Conservation (phyloP, 1,140 invertebrate species). For the Oryctes rhinoceros region DNA sequence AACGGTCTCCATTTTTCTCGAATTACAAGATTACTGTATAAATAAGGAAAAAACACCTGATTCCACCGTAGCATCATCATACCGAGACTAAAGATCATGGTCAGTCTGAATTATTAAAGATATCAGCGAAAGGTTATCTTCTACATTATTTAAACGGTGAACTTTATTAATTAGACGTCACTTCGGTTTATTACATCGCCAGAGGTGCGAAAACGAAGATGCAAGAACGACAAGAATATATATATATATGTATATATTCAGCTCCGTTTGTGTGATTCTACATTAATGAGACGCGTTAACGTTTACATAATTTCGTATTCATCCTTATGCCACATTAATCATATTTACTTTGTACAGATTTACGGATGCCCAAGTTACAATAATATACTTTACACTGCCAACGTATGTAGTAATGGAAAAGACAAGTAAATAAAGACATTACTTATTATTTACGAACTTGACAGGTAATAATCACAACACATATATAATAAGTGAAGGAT, state of each 20-base stretch:
- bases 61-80: not conserved
- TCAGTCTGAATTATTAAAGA: conserved; percentile 10
- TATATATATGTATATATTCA: too few relatives aligned
- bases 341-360: not conserved
- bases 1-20: not conserved
- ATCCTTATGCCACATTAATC: not conserved
- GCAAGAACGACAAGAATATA: not conserved
- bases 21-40: not conserved
- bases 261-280: too few relatives aligned
- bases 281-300: too few relatives aligned
- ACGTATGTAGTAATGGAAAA: too few relatives aligned
- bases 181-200: conserved; percentile 20
- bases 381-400: too few relatives aligned
- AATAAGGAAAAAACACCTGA: conserved; percentile 8
- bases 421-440: too few relatives aligned
- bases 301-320: conserved; percentile 1
- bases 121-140: conserved; percentile 32
- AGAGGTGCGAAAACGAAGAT: conserved; percentile 15
- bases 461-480: too few relatives aligned
- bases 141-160: conserved; percentile 25
- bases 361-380: too few relatives aligned
- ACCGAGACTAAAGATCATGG: conserved; percentile 10
- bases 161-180: conserved; percentile 32
- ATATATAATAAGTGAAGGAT: too few relatives aligned
- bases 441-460: too few relatives aligned